Evolutionary conservation across 2,888 invertebrate species (phyloP).

Genomic region (Euzetes globulus): DNA sequence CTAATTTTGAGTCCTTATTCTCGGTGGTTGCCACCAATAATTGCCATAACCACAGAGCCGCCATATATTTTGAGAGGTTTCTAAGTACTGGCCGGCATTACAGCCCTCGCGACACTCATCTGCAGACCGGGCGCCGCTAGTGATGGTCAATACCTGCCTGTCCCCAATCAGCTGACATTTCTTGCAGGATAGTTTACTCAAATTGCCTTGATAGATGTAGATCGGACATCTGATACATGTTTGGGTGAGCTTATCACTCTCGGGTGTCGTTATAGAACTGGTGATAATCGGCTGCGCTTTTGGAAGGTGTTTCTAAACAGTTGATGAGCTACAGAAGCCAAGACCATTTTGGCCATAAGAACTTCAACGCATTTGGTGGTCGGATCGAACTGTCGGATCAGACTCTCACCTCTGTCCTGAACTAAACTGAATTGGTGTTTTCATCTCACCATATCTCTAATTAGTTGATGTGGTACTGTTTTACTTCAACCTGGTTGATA

Average conservation of each 20-base stretch:
- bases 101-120: conserved; percentile 88
- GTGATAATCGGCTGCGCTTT: conserved; percentile 83
- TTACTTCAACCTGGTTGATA: conserved; percentile 80
- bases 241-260: conserved; percentile 63
- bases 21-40: conserved; percentile 80
- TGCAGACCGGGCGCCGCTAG: conserved; percentile 75
- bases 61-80: conserved; percentile 77
- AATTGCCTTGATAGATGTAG: conserved; percentile 88
- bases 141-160: conserved; percentile 74
- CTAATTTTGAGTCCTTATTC: conserved; percentile 66
- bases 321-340: conserved; percentile 91
- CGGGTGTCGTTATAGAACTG: conserved; percentile 79
- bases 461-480: conserved; percentile 90
- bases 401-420: conserved; percentile 86
- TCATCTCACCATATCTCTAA: conserved; percentile 90
- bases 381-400: conserved; percentile 90
- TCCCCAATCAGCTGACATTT: conserved; percentile 83
- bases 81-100: conserved; percentile 87
- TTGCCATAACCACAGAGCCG: conserved; percentile 92
- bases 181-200: conserved; percentile 78
- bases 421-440: conserved; percentile 94
- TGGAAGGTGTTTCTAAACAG: conserved; percentile 88
- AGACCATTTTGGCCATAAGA: conserved; percentile 76
- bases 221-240: conserved; percentile 74
- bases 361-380: conserved; percentile 85